Percentiles rank a stretch among this genome's conserved stretches.
Conservation (phyloP, 1,140 invertebrate species). For the Macrobrachium nipponense region DNA sequence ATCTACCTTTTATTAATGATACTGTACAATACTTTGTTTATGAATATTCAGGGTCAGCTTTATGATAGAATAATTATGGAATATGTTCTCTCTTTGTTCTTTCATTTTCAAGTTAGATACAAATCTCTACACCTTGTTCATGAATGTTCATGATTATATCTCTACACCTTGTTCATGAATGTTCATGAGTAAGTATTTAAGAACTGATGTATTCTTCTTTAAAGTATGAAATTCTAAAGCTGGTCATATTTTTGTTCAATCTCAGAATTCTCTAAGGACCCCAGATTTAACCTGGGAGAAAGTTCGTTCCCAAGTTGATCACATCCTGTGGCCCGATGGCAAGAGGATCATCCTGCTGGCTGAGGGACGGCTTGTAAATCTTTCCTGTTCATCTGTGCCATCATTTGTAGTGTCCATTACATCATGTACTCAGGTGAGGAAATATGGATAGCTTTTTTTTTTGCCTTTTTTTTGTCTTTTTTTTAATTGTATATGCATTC, state of each 20-base stretch:
- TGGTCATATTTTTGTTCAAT: not conserved
- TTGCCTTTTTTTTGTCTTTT: too few species aligned
- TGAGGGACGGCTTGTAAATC: slow-evolving; percentile 94
- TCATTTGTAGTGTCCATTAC: slow-evolving; percentile 98
- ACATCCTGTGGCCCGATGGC: slow-evolving; percentile 95
- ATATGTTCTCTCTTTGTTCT: too few species aligned
- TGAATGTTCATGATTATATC: too few species aligned
- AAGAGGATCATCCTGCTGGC: slow-evolving; percentile 93
- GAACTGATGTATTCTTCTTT: not conserved
- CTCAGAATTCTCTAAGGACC: slow-evolving; percentile 85
- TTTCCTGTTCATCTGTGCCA: slow-evolving; percentile 96
- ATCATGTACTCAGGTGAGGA: slow-evolving; percentile 84
- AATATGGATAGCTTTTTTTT: not conserved
- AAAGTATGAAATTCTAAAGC: not conserved
- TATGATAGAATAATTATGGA: too few species aligned
- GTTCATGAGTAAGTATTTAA: too few species aligned
- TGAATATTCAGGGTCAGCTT: too few species aligned
- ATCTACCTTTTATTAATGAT: too few species aligned
- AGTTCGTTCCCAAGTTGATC: slow-evolving; percentile 96
- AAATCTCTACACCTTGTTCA: too few species aligned
- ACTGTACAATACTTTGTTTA: too few species aligned
- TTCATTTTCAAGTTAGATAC: too few species aligned
- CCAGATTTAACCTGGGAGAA: slow-evolving; percentile 97
- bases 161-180: too few species aligned
- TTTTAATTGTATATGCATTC: too few species aligned